Conservation (phyloP, 1,140 invertebrate genomes). For the Saccostrea glomerata region DNA sequence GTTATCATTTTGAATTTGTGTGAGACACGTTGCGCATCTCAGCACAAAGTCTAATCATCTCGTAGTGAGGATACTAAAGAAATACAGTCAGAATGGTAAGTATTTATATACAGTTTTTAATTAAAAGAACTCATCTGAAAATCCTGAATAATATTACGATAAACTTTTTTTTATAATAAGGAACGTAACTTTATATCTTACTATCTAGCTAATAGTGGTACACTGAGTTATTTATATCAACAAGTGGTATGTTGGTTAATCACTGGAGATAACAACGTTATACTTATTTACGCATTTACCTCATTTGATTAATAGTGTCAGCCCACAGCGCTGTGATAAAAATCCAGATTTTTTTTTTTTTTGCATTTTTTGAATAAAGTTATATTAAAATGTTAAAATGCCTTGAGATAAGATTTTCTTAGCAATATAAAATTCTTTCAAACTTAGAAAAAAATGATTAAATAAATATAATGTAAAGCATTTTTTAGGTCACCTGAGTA, state of each 20-base stretch:
- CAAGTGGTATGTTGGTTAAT: not conserved
- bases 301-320: not conserved
- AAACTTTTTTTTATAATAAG: no score
- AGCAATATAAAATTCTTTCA: not conserved
- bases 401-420: not conserved
- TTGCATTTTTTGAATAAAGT: no score
- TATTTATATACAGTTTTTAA: not conserved
- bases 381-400: no score
- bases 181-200: not conserved
- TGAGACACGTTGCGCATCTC: slow-evolving; percentile 44
- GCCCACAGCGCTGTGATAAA: no score
- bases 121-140: not conserved
- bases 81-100: slow-evolving; percentile 16
- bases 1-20: slow-evolving; percentile 50
- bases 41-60: not conserved
- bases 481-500: no score
- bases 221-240: not conserved
- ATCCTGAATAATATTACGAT: no score
- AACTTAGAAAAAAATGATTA: not conserved
- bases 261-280: not conserved
- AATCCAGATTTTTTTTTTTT: no score
- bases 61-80: not conserved
- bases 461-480: not conserved
- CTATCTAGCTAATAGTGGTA: not conserved
- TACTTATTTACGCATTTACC: not conserved